Conservation (phyloP, 2,113 vertebrate genomes). For the Hemiprocne comata region DNA sequence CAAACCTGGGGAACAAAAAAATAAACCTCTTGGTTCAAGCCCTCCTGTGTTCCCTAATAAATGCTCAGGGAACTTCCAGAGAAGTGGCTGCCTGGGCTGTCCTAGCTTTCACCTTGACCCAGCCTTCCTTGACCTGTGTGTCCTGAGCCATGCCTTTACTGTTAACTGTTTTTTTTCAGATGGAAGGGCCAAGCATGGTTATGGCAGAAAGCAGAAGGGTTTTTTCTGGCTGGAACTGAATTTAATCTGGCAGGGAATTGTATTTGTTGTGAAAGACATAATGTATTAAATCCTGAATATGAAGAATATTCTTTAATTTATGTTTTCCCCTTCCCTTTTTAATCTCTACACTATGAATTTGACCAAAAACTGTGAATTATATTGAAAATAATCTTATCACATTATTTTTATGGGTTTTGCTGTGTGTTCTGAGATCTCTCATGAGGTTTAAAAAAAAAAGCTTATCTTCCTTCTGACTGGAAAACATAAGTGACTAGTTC, state of each 20-base stretch:
- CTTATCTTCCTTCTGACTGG: background rate
- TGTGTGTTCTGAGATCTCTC: background rate
- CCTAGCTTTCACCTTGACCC: slow-evolving; percentile 1
- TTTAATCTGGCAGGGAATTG: background rate
- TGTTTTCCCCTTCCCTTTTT: background rate
- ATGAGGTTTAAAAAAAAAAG: background rate
- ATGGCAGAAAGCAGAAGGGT: background rate
- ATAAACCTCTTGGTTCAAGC: background rate
- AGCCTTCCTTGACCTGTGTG: background rate
- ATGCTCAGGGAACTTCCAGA: accelerated
- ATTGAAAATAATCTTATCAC: background rate
- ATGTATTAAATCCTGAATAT: background rate
- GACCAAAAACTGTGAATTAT: background rate
- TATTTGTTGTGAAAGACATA: background rate
- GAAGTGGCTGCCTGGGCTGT: background rate
- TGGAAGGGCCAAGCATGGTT: background rate
- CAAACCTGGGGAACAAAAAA: background rate
- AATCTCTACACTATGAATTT: background rate
- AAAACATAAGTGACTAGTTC: background rate
- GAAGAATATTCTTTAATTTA: background rate
- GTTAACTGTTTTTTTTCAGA: background rate
- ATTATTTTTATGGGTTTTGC: background rate
- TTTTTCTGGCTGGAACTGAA: background rate
- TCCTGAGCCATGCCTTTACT: background rate
- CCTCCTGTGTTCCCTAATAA: background rate